Conservation (phyloP, 2,888 invertebrate species). For the Camponotus fellah region DNA sequence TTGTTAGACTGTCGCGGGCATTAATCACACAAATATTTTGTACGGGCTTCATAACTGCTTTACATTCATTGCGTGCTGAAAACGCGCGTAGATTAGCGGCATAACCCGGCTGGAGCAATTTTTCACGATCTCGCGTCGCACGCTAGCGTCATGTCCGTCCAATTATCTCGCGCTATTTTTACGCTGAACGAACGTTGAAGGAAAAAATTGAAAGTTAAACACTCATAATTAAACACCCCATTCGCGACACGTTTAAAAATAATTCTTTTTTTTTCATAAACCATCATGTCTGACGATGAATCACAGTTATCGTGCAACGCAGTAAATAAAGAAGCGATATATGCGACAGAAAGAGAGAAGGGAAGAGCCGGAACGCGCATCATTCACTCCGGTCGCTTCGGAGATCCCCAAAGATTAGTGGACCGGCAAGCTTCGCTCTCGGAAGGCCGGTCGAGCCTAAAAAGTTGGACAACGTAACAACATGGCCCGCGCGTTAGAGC, state of each 20-base stretch:
- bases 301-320: conserved; percentile 29
- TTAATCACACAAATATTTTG: conserved; percentile 40
- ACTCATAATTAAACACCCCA: conserved; percentile 38
- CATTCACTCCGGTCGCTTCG: conserved; percentile 26
- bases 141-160: conserved; percentile 7
- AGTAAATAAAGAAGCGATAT: conserved; percentile 20
- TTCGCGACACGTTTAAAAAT: conserved; percentile 19
- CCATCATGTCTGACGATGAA: conserved; percentile 16
- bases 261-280: conserved; percentile 16
- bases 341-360: neutral
- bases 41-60: conserved; percentile 36
- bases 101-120: conserved; percentile 19
- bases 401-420: conserved; percentile 49
- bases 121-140: conserved; percentile 44
- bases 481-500: conserved; percentile 50
- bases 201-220: conserved; percentile 49
- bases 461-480: conserved; percentile 45
- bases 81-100: conserved; percentile 38
- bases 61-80: conserved; percentile 43
- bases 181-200: conserved; percentile 32
- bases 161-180: conserved; percentile 46
- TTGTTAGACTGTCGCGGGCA: conserved; percentile 26
- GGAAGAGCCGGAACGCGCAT: neutral
- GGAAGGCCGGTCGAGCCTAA: conserved; percentile 33
- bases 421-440: conserved; percentile 42